phyloP scores from a whole-genome alignment of 1,140 invertebrate genomes.

The Pseudomyrmex cubaensis region DNA sequence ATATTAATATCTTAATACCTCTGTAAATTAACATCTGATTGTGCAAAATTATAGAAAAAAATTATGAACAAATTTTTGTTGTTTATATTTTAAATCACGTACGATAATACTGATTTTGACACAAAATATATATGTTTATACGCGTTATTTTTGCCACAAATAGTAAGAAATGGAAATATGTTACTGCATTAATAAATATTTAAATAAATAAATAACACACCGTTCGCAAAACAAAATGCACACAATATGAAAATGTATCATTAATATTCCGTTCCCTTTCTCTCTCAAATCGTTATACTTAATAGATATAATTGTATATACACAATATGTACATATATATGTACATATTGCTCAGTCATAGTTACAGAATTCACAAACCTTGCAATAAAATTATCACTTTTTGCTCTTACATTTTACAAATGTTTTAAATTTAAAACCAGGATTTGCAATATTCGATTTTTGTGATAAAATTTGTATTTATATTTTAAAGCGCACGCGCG shows the following conservation, averaged over 20 bases:
- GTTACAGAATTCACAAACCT: background rate
- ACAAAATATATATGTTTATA: background rate
- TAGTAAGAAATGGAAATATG: background rate
- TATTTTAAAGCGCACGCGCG: background rate
- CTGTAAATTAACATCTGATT: background rate
- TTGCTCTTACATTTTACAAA: background rate
- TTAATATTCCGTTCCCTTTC: background rate
- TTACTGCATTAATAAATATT: conserved; percentile 29
- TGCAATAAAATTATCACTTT: background rate
- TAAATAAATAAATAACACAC: conserved; percentile 18
- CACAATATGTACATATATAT: background rate
- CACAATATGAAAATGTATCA: conserved; percentile 11
- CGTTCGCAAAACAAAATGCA: background rate
- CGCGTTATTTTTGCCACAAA: background rate
- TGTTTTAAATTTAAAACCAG: background rate
- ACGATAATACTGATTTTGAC: background rate
- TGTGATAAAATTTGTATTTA: conserved; percentile 9
- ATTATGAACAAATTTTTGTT: background rate
- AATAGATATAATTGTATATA: conserved; percentile 18
- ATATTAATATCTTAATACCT: background rate
- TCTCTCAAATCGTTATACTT: background rate
- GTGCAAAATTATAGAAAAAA: background rate
- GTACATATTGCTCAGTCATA: no score
- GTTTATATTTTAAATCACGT: background rate
- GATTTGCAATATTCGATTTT: background rate